Conservation (phyloP, 2,797 vertebrate species). For the Salmo trutta region DNA sequence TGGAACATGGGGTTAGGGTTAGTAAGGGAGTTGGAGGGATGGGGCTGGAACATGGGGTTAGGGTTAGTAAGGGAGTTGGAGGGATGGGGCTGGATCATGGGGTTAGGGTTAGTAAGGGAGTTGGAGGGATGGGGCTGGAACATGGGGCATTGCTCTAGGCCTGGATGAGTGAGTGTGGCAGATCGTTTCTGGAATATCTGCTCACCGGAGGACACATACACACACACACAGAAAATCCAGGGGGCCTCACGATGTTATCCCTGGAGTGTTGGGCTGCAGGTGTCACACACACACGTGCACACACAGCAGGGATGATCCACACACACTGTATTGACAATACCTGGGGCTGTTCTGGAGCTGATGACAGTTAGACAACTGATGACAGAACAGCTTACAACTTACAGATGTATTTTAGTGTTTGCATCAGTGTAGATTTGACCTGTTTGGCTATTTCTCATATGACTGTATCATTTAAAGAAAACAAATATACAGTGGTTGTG, state of each 20-base stretch:
- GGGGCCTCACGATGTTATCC: constrained; percentile 15
- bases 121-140: neutral
- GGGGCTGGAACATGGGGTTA: too few relatives aligned
- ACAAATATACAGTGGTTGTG: neutral
- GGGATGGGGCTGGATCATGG: too few relatives aligned
- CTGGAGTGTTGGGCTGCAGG: constrained; percentile 42
- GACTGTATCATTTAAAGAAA: too few relatives aligned
- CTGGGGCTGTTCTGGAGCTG: constrained; percentile 31
- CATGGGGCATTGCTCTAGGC: neutral
- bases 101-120: too few relatives aligned
- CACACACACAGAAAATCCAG: constrained; percentile 2
- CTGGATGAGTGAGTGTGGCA: constrained; percentile 53
- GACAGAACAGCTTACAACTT: neutral
- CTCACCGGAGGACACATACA: constrained; percentile 26
- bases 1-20: too few relatives aligned
- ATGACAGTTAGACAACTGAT: neutral
- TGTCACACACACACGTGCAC: constrained; percentile 30
- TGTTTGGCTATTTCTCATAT: too few relatives aligned
- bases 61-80: too few relatives aligned
- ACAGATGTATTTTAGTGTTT: too few relatives aligned
- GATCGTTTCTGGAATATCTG: constrained; percentile 60
- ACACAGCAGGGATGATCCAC: constrained; percentile 32
- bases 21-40: too few relatives aligned
- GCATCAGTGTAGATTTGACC: too few relatives aligned
- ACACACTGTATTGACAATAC: constrained; percentile 58